Evolutionary conservation across 1,140 invertebrate species (phyloP).

Genomic region (Aleiodes sp.): DNA sequence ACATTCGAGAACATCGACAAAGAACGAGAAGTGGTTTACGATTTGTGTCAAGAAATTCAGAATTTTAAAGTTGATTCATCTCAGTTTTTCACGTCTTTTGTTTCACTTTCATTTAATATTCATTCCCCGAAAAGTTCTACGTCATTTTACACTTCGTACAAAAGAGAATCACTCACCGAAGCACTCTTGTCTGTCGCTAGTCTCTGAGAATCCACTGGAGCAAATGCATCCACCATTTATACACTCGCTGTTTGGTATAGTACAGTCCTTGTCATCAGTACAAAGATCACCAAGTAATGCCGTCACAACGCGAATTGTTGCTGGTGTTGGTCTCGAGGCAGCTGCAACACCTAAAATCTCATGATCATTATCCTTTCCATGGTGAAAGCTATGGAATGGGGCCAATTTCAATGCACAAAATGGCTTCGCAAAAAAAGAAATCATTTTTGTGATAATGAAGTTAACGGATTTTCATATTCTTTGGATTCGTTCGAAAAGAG

Average conservation of each 20-base stretch:
- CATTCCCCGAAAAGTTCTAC: not conserved
- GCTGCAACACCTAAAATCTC: slow-evolving; percentile 53
- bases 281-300: slow-evolving; percentile 81
- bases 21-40: too few species aligned
- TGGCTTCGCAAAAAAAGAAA: too few species aligned
- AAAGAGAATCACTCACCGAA: slow-evolving; percentile 67
- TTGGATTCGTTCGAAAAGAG: too few species aligned
- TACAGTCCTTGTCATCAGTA: slow-evolving; percentile 76
- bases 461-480: too few species aligned
- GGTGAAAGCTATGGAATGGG: too few species aligned
- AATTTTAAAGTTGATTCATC: too few species aligned
- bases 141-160: not conserved
- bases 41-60: too few species aligned
- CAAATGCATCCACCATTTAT: slow-evolving; percentile 78
- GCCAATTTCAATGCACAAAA: too few species aligned
- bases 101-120: not conserved
- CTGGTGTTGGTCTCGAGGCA: slow-evolving; percentile 71
- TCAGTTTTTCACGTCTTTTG: too few species aligned
- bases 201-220: slow-evolving; percentile 71
- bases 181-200: slow-evolving; percentile 77
- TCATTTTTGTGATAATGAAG: too few species aligned
- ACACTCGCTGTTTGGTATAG: slow-evolving; percentile 77
- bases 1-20: too few species aligned
- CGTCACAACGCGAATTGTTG: slow-evolving; percentile 75
- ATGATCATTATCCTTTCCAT: not conserved